Conservation (phyloP, 2,113 vertebrate species). For the Anser cygnoides region DNA sequence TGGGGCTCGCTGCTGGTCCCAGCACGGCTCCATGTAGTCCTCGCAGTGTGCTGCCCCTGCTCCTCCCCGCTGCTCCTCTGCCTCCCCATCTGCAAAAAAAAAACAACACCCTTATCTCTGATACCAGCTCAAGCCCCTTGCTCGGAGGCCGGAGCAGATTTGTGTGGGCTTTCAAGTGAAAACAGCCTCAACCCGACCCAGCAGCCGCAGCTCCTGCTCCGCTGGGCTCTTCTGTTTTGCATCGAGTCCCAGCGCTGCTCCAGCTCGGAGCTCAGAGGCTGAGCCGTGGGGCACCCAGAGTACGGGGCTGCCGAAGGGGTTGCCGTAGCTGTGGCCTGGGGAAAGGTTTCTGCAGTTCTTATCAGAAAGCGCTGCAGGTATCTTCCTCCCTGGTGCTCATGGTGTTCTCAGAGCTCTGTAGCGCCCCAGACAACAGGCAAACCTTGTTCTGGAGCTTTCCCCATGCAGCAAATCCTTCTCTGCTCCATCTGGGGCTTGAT, state of each 20-base stretch:
- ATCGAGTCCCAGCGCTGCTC: fast-evolving
- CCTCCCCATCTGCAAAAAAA: neutral
- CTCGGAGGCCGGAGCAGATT: fast-evolving
- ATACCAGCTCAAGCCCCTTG: neutral
- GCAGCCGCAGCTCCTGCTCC: fast-evolving
- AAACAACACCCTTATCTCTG: neutral
- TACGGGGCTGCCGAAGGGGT: neutral
- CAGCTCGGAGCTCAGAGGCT: neutral
- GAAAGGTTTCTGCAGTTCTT: neutral
- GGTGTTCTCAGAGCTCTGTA: neutral
- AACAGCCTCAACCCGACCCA: neutral
- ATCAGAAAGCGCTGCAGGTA: neutral
- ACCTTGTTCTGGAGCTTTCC: neutral
- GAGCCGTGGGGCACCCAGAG: neutral
- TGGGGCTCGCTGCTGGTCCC: neutral
- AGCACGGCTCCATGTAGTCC: neutral
- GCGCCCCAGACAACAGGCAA: neutral
- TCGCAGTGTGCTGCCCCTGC: neutral
- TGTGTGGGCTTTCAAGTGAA: neutral
- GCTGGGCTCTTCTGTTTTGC: neutral
- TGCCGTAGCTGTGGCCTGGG: neutral
- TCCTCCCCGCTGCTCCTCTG: neutral
- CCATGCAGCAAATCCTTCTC: neutral
- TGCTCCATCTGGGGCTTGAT: fast-evolving
- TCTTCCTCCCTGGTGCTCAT: neutral